These are phyloP conservation scores for Acanthurus lineatus DNA, from an alignment of 2,797 vertebrate species.

Conservation along the genomic window DNA sequence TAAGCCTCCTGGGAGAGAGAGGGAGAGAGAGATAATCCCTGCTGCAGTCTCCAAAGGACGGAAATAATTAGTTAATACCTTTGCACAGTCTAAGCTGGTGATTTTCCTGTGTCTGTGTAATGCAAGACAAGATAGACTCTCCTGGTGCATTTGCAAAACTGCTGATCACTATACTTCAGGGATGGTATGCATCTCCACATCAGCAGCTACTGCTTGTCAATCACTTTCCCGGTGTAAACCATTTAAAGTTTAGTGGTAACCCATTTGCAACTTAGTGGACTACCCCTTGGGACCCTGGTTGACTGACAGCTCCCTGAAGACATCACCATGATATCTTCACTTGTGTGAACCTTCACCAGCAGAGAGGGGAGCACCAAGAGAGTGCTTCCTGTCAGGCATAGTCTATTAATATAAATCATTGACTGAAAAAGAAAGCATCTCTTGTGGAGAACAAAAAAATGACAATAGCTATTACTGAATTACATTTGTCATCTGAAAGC, in stretches of 20 bases:
- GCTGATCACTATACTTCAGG: constrained; percentile 35
- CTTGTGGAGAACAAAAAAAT: not conserved
- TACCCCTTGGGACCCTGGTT: constrained; percentile 26
- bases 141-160: constrained; percentile 51
- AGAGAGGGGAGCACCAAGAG: constrained; percentile 10
- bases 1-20: constrained; percentile 79
- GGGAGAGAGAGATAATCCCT: constrained; percentile 73
- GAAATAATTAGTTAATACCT: constrained; percentile 83
- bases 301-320: constrained; percentile 67
- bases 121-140: constrained; percentile 52
- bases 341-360: constrained; percentile 41
- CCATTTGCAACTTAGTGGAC: constrained; percentile 58
- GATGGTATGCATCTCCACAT: constrained; percentile 1
- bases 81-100: constrained; percentile 67
- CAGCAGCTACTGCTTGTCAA: constrained; percentile 47
- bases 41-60: constrained; percentile 71
- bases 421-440: not conserved
- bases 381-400: constrained; percentile 37
- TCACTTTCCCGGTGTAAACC: constrained; percentile 51
- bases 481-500: not conserved
- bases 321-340: constrained; percentile 43
- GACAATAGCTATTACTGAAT: not conserved
- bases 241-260: constrained; percentile 58
- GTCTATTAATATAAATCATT: constrained; percentile 7
- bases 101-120: constrained; percentile 69